Evolutionary conservation across 2,113 vertebrate species (phyloP).

Genomic region (Rhineura floridana): DNA sequence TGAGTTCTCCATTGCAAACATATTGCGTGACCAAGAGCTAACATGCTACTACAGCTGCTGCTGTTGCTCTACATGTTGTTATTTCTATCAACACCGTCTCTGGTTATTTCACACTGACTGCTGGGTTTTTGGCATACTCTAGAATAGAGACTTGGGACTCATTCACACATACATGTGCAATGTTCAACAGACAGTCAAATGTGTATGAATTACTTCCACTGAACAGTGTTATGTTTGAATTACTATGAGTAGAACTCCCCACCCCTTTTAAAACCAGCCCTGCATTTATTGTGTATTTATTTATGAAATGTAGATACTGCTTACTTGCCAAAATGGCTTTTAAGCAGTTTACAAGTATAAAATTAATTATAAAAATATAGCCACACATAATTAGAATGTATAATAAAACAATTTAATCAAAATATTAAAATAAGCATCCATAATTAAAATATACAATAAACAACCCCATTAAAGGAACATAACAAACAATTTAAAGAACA

Average conservation of each 20-base stretch:
- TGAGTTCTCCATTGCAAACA: constrained; percentile 60
- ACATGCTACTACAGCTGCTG: neutral
- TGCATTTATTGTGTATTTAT: neutral
- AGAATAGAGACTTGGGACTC: neutral
- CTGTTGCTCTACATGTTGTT: neutral
- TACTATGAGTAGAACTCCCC: neutral
- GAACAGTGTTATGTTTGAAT: neutral
- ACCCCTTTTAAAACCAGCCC: no score
- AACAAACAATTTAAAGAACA: no score
- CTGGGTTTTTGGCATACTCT: neutral
- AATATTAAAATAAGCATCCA: no score
- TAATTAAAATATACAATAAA: no score
- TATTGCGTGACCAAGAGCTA: constrained; percentile 26
- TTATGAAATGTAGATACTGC: no score
- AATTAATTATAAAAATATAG: no score
- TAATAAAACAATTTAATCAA: no score
- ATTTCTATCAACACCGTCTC: neutral
- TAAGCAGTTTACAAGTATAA: no score
- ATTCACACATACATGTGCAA: neutral
- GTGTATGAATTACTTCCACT: neutral
- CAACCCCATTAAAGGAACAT: no score
- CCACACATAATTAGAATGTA: no score
- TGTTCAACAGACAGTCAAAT: neutral
- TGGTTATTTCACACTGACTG: neutral
- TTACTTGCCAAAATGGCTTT: no score